Percentiles rank a stretch among this genome's conserved stretches.
Evolutionary conservation across 2,888 invertebrate genomes (phyloP).

Genomic region (Seladonia tumulorum): DNA sequence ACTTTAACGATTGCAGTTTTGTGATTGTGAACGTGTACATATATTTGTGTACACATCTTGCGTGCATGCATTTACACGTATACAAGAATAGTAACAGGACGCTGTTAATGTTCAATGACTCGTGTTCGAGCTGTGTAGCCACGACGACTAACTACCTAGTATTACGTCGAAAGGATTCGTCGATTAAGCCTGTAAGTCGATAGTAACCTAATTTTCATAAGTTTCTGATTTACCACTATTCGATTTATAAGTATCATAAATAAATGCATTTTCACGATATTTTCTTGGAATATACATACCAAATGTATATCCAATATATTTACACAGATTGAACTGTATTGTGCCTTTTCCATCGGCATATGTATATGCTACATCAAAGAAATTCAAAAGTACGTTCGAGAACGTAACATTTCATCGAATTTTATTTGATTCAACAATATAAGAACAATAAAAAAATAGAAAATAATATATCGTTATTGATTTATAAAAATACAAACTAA

Average conservation of each 20-base stretch:
- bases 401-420: constrained; percentile 25
- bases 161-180: constrained; percentile 8
- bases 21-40: not conserved
- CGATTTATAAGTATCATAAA: not conserved
- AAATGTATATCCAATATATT: not conserved
- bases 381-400: constrained; percentile 15
- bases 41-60: not conserved
- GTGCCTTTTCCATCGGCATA: not conserved
- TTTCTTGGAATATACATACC: not conserved
- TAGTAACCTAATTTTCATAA: not conserved
- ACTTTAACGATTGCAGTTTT: not conserved
- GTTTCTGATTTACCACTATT: not conserved
- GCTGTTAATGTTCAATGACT: not conserved
- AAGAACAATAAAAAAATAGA: not conserved
- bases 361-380: not conserved
- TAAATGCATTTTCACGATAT: not conserved
- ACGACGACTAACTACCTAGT: constrained; percentile 7
- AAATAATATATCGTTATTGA: not conserved
- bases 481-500: not conserved
- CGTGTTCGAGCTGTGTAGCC: constrained; percentile 5
- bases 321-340: not conserved
- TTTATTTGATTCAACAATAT: not conserved
- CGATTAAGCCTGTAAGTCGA: constrained; percentile 4
- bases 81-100: not conserved
- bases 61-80: not conserved